Base-by-base conservation (phyloP, 2,888 invertebrate genomes). In the Leucophenga montana region DNA sequence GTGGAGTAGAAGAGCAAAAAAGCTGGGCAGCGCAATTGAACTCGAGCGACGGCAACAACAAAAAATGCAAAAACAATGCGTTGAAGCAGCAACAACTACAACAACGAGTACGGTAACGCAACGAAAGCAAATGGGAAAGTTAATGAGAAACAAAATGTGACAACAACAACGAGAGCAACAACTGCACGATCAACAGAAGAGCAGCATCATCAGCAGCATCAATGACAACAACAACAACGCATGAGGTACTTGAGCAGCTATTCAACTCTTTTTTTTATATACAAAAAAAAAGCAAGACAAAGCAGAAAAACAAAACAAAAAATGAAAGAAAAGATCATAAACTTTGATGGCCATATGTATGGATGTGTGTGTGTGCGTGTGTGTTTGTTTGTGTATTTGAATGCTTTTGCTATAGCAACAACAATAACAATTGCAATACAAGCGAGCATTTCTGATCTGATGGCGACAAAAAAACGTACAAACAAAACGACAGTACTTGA, bases 51-150 rank as follows among this genome's bases (percentile, higher is more conserved):
- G 44, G 53, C 54, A 33, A 70, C 68, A 77, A 70, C 39, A 22
- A 62, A 67, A 69, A 80, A 76, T 82, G 85, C 83, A 73, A 76
- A 83, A 82, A 74, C 75, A 79, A 22, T 5, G 73, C 72, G 71
- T 71, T 69, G 71, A 61, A 72, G 67, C 67, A 61, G 69, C 56
- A 56, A 66, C n/a, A n/a, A n/a, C n/a, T n/a, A 27, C 69, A 65
- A 20, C 22, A 66, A 9, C 70, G 61, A 33, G 59, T 53, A 18
- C 66, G 46, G 48, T 66, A 57, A 64, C 27, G 50, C 56, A 50
- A 69, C 50, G 65, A 71, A 68, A 71, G 73, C 79, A 73, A 74
- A 70, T 75, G 73, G 39, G 61, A 50, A 67, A 61, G 61, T 66
- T 72, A 72, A 72, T 74, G 72, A 72, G 72, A 53, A 57, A 62